phyloP scores from a whole-genome alignment of 2,113 vertebrate species.

The Psittacula cyanocephala region DNA sequence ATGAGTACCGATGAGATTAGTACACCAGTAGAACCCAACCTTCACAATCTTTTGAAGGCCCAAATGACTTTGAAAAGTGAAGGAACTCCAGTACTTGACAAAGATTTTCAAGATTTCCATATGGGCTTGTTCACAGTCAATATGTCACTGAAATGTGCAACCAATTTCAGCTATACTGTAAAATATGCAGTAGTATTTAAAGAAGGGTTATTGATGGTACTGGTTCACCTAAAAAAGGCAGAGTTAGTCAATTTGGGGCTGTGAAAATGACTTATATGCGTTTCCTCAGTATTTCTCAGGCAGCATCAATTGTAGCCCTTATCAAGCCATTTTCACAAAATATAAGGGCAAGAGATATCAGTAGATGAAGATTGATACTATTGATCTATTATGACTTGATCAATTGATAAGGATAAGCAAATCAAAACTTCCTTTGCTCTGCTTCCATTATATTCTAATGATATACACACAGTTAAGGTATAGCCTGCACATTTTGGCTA shows the following conservation, averaged over 20 bases:
- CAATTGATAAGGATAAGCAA: neutral
- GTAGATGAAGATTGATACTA: neutral
- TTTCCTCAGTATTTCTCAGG: slow-evolving; percentile 49
- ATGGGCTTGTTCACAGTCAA: slow-evolving; percentile 8
- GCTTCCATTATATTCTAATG: neutral
- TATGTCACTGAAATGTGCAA: slow-evolving; percentile 41
- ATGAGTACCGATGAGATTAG: neutral
- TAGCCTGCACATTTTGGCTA: neutral
- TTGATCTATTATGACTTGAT: neutral
- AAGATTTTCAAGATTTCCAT: slow-evolving; percentile 52
- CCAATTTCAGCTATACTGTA: slow-evolving; percentile 9
- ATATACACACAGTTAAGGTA: neutral
- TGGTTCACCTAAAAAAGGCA: slow-evolving; percentile 35
- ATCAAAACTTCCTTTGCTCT: neutral
- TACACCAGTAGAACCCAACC: neutral
- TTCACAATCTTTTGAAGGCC: neutral
- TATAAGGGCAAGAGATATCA: neutral
- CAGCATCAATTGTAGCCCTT: neutral
- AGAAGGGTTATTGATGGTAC: slow-evolving; percentile 32
- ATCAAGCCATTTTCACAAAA: neutral
- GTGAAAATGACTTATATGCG: slow-evolving; percentile 40
- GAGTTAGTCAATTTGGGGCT: slow-evolving; percentile 45
- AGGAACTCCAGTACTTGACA: neutral
- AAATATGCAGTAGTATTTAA: slow-evolving; percentile 57
- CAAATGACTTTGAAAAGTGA: neutral